Conservation (phyloP, 2,113 vertebrate genomes). For the Hydrolagus affinis region DNA sequence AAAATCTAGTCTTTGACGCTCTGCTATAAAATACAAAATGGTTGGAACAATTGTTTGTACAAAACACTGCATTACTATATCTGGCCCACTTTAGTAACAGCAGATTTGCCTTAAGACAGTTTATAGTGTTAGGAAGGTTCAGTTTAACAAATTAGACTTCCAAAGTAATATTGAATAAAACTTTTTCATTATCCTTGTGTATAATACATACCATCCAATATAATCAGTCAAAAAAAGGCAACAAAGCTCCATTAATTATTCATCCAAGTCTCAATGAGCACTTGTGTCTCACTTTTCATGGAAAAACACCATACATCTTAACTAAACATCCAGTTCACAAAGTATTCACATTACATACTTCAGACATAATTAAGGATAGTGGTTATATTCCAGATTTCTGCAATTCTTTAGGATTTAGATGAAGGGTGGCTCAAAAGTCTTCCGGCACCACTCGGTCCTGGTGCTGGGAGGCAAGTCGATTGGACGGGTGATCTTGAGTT, state of each 20-base stretch:
- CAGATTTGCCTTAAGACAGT: constrained; percentile 29
- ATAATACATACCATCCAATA: no score
- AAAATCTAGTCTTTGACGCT: constrained; percentile 11
- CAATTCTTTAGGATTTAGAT: constrained; percentile 54
- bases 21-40: constrained; percentile 23
- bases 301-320: background rate
- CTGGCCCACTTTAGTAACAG: background rate
- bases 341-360: constrained; percentile 20
- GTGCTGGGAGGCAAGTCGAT: constrained; percentile 72
- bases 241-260: background rate
- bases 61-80: constrained; percentile 26
- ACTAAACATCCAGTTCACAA: constrained; percentile 6
- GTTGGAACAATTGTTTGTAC: constrained; percentile 23
- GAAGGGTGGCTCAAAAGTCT: constrained; percentile 75
- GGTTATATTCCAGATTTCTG: background rate
- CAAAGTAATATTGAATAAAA: background rate
- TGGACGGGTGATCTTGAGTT: constrained; percentile 65
- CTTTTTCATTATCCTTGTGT: constrained; percentile 4
- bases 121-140: constrained; percentile 18
- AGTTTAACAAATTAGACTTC: background rate
- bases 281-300: no score
- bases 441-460: constrained; percentile 76
- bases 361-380: constrained; percentile 15
- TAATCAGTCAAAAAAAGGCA: background rate
- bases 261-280: background rate